Percentiles rank a stretch among this genome's conserved stretches.
Conservation (phyloP, 2,113 vertebrate species). For the Ameiurus melas region DNA sequence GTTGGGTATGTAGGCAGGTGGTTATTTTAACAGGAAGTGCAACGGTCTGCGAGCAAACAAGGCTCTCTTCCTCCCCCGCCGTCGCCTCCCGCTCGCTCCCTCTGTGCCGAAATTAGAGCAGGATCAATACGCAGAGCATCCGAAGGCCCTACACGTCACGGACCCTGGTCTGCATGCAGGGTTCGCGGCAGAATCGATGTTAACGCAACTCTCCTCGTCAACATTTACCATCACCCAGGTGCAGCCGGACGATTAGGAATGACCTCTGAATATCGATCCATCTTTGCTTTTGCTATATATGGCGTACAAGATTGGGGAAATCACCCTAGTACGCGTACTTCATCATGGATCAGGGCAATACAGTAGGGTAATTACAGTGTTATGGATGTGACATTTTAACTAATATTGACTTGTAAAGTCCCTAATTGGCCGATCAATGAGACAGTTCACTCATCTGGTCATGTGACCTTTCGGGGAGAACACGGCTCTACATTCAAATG, state of each 20-base stretch:
- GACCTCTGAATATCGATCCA: neutral
- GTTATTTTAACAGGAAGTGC: constrained; percentile 37
- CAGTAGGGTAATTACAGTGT: neutral
- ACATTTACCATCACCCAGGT: neutral
- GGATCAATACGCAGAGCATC: constrained; percentile 46
- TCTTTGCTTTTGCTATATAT: neutral
- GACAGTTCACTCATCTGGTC: neutral
- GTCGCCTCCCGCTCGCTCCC: neutral
- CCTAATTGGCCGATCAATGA: neutral
- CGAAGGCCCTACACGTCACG: neutral
- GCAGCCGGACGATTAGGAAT: neutral
- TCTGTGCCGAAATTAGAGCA: constrained; percentile 20
- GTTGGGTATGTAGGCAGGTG: neutral
- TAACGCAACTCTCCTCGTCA: neutral
- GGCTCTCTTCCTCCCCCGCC: constrained; percentile 17
- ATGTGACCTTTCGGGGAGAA: neutral
- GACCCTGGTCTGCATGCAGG: neutral
- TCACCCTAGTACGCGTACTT: neutral
- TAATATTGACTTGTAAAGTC: neutral
- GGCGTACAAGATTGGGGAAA: neutral
- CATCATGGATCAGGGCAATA: neutral
- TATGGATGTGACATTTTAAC: neutral
- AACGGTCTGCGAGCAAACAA: neutral
- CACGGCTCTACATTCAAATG: neutral
- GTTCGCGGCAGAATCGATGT: constrained; percentile 21